A percentile compares a stretch with the other conserved stretches of the same genome.
Conservation (phyloP, 1,140 invertebrate genomes). For the Bombus terrestris region DNA sequence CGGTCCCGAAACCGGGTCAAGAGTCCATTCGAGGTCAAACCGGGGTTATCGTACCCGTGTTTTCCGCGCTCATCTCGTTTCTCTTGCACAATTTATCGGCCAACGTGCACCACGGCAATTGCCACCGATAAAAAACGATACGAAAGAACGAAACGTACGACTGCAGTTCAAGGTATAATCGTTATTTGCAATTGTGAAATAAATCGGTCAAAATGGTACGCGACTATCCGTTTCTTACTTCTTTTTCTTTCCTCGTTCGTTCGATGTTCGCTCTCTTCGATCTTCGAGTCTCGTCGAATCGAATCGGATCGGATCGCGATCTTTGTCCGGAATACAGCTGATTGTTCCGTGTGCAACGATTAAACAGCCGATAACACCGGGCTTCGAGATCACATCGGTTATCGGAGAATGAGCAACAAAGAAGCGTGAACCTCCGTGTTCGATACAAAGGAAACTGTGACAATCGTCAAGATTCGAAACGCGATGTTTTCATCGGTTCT, state of each 20-base stretch:
- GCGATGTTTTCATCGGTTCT: neutral
- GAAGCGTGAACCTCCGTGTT: neutral
- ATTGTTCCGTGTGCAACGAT: neutral
- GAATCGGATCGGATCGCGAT: neutral
- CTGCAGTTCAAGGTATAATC: neutral
- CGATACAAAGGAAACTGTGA: neutral
- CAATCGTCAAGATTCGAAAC: neutral
- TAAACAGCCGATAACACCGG: neutral
- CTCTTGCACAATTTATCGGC: conserved; percentile 44
- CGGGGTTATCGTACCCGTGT: conserved; percentile 47
- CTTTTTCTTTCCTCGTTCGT: neutral
- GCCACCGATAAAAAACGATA: neutral
- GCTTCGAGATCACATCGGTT: neutral
- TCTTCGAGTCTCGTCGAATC: neutral
- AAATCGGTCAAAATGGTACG: neutral
- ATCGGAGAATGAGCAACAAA: neutral
- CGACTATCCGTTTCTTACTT: neutral
- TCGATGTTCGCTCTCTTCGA: neutral
- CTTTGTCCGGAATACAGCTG: neutral
- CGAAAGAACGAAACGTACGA: neutral
- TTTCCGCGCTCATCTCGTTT: conserved; percentile 25
- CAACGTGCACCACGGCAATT: conserved; percentile 1
- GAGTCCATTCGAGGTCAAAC: conserved; percentile 63
- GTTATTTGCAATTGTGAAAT: neutral
- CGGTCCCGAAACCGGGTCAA: conserved; percentile 60